A percentile compares a stretch with the other conserved stretches of the same genome.
Evolutionary conservation across 2,113 vertebrate species (phyloP).

Genomic region (Corythornis madagascariensis): DNA sequence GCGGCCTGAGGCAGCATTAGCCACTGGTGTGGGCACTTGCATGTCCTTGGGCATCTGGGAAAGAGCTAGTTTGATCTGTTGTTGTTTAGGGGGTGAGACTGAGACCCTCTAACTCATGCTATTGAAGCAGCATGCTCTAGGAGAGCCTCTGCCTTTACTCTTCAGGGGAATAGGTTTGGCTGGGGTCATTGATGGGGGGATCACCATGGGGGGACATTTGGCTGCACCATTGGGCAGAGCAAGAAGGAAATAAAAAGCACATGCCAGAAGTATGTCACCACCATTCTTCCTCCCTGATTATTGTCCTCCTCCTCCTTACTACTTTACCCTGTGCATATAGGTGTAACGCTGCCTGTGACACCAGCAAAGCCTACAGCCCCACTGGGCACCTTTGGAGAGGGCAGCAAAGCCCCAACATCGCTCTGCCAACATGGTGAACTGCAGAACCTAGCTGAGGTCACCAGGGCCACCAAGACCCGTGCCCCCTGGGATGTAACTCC

Average conservation of each 20-base stretch:
- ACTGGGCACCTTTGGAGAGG: slow-evolving; percentile 44
- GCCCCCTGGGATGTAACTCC: slow-evolving; percentile 67
- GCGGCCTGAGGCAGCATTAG: not conserved
- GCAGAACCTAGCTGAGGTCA: slow-evolving; percentile 1
- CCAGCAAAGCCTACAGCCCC: slow-evolving; percentile 65
- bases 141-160: not conserved
- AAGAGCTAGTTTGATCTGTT: not conserved
- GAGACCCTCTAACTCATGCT: not conserved
- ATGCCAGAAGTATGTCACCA: accelerated
- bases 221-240: not conserved
- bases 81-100: not conserved
- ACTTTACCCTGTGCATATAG: not conserved
- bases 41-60: not conserved
- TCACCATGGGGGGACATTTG: too few species aligned
- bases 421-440: slow-evolving; percentile 53
- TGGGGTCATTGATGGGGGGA: accelerated
- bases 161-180: not conserved
- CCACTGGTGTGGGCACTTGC: not conserved
- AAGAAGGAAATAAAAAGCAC: not conserved
- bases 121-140: accelerated
- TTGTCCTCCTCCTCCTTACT: not conserved
- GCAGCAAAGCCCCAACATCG: not conserved
- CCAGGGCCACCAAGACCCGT: not conserved
- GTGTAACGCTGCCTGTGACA: slow-evolving; percentile 66
- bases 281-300: not conserved